A percentile compares a stretch with the other conserved stretches of the same genome.
Conservation (phyloP, 2,797 vertebrate species). For the Glyptemys insculpta region DNA sequence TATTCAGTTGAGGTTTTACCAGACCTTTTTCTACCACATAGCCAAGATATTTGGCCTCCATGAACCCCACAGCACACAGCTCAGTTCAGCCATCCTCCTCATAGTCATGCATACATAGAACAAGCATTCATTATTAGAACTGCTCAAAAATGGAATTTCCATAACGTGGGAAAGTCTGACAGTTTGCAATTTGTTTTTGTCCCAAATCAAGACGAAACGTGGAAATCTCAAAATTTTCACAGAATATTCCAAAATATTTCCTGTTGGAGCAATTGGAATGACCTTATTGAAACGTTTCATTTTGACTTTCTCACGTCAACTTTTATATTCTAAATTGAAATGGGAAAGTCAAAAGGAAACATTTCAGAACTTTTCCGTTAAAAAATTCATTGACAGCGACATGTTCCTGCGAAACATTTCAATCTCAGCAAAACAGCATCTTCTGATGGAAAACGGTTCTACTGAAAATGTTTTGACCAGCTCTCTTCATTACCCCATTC, state of each 20-base stretch:
- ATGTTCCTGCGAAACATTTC: background rate
- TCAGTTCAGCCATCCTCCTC: background rate
- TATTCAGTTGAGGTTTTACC: no score
- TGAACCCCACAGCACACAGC: no score
- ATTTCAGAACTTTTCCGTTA: no score
- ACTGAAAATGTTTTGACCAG: background rate
- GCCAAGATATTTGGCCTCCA: no score
- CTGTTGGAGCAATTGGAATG: no score
- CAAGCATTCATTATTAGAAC: background rate
- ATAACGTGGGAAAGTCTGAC: background rate
- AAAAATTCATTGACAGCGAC: background rate
- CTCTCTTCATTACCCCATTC: background rate
- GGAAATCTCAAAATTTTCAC: background rate
- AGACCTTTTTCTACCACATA: no score
- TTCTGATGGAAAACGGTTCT: background rate
- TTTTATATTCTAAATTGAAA: background rate
- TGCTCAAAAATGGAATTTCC: background rate
- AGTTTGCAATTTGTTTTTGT: background rate
- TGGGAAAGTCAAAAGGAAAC: no score
- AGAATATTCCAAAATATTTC: no score
- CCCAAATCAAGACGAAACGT: background rate
- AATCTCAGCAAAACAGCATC: background rate
- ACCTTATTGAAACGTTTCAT: no score
- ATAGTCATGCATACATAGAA: background rate
- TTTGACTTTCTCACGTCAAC: background rate